phyloP scores from a whole-genome alignment of 2,888 invertebrate species.

The Crocallis elinguaria region DNA sequence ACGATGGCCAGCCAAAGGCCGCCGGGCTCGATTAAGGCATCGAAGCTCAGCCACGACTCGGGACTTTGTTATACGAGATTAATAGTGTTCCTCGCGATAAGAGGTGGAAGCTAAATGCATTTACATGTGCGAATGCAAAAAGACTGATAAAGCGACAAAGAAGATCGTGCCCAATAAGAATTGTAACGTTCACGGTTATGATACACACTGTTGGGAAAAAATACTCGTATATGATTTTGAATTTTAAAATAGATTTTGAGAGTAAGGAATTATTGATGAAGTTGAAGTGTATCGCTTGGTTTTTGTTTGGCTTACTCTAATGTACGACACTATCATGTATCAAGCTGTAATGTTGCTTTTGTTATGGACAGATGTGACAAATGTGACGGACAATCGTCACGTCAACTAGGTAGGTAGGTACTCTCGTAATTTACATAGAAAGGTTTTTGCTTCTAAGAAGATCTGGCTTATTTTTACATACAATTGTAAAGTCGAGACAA shows the following conservation, averaged over 20 bases:
- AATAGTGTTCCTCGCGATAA: conserved; percentile 80
- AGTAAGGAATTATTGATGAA: too few species aligned
- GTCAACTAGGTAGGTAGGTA: too few species aligned
- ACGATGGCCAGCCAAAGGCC: conserved; percentile 47
- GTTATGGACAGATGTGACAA: too few species aligned
- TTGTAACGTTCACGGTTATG: conserved; percentile 52
- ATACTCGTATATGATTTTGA: background rate
- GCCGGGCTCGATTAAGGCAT: conserved; percentile 74
- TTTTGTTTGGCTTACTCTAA: too few species aligned
- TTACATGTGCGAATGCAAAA: conserved; percentile 82
- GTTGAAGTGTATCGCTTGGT: too few species aligned
- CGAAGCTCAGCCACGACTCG: conserved; percentile 65
- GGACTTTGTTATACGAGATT: conserved; percentile 83
- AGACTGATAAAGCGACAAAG: conserved; percentile 79
- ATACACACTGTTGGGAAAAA: conserved; percentile 43
- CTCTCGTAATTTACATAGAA: too few species aligned
- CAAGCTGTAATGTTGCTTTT: too few species aligned
- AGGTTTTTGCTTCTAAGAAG: too few species aligned
- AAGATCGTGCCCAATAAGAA: conserved; percentile 68
- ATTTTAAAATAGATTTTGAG: conserved; percentile 22
- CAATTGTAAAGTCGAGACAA: too few species aligned
- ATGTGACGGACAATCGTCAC: too few species aligned
- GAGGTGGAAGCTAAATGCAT: conserved; percentile 82
- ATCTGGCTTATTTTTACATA: too few species aligned
- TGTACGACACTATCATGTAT: too few species aligned